phyloP scores from a whole-genome alignment of 2,113 vertebrate species.

The Scartelaos histophorus region DNA sequence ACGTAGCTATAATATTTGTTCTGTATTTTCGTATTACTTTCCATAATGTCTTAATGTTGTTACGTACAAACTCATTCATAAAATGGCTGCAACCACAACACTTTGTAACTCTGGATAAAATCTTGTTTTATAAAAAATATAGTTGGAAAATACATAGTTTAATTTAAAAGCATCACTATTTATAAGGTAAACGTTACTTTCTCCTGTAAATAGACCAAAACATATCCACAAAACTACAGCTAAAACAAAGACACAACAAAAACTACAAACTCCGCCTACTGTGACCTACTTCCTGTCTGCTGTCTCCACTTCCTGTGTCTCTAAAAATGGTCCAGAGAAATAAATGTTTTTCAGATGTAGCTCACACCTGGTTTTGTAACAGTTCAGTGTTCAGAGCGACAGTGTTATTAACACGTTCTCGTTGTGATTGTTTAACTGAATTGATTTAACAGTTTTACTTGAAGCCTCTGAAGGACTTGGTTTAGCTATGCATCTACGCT shows the following conservation, averaged over 20 bases:
- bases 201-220: conserved; percentile 54
- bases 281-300: conserved; percentile 12
- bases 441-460: background rate
- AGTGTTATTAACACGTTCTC: background rate
- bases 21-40: background rate
- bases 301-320: conserved; percentile 6
- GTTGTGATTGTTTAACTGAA: background rate
- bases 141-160: conserved; percentile 3
- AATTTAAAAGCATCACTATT: conserved; percentile 7
- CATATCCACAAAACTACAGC: conserved; percentile 33
- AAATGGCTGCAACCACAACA: conserved; percentile 7
- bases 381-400: background rate
- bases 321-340: background rate
- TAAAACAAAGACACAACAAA: conserved; percentile 14
- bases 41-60: background rate
- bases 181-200: conserved; percentile 22
- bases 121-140: conserved; percentile 3
- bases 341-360: background rate
- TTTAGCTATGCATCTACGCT: background rate
- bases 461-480: background rate
- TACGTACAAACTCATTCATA: background rate
- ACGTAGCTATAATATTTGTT: conserved; percentile 2
- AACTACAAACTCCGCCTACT: conserved; percentile 12
- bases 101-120: background rate
- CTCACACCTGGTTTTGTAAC: background rate